Percentiles rank a stretch among this genome's conserved stretches.
phyloP scores from a whole-genome alignment of 1,140 invertebrate genomes.

The Drosophila sproati region DNA sequence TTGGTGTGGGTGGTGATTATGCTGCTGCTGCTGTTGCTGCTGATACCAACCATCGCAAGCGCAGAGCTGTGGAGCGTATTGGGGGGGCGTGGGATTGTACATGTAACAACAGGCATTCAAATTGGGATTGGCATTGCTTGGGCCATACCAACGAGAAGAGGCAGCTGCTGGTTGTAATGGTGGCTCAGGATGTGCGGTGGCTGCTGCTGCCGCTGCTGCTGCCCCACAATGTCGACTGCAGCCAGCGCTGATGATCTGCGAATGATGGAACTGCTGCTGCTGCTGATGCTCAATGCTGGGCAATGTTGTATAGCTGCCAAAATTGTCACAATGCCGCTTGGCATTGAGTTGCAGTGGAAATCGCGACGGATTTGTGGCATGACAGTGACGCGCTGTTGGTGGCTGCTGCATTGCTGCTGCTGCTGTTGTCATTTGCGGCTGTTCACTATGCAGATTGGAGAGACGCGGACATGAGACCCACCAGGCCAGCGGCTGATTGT shows the following conservation, averaged over 20 bases:
- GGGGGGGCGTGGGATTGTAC: constrained; percentile 62
- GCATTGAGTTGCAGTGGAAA: constrained; percentile 43
- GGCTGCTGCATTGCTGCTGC: constrained; percentile 30
- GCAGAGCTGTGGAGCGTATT: constrained; percentile 63
- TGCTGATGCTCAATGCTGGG: constrained; percentile 63
- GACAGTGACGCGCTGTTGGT: constrained; percentile 46
- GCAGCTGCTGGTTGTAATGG: constrained; percentile 30
- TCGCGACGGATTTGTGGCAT: constrained; percentile 49
- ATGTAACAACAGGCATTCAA: constrained; percentile 71
- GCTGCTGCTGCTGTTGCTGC: constrained; percentile 60
- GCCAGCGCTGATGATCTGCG: constrained; percentile 29
- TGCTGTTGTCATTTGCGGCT: constrained; percentile 47
- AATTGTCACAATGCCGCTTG: constrained; percentile 75
- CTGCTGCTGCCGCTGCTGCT: background rate
- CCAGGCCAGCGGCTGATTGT: constrained; percentile 81
- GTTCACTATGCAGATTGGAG: constrained; percentile 61
- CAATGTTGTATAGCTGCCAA: constrained; percentile 78
- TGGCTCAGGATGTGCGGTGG: constrained; percentile 31
- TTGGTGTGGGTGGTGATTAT: constrained; percentile 47
- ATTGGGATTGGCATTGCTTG: constrained; percentile 35
- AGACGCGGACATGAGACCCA: constrained; percentile 82
- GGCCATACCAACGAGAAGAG: constrained; percentile 50
- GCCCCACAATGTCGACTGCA: constrained; percentile 64
- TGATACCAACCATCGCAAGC: constrained; percentile 79
- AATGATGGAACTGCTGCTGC: constrained; percentile 29